Evolutionary conservation across 2,113 vertebrate genomes (phyloP).

Genomic region (Siniperca chuatsi): DNA sequence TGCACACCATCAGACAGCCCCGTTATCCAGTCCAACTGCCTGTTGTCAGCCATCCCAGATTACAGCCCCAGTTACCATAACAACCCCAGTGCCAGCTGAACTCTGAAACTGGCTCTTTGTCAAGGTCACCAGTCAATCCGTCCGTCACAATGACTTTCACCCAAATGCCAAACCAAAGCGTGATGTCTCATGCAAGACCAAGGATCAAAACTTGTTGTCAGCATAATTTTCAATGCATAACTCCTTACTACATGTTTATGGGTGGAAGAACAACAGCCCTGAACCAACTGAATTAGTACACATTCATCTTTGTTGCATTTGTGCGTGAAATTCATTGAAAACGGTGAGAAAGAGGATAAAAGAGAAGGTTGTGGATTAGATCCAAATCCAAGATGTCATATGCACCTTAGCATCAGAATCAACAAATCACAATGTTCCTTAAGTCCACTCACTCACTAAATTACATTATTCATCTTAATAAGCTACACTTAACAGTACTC

Average conservation of each 20-base stretch:
- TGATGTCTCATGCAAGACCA: neutral
- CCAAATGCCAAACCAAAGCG: conserved; percentile 23
- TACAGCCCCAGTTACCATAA: conserved; percentile 26
- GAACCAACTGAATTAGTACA: no score
- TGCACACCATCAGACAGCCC: neutral
- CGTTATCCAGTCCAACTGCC: conserved; percentile 37
- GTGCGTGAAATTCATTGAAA: neutral
- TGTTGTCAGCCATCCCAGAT: conserved; percentile 54
- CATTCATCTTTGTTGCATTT: neutral
- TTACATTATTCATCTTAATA: no score
- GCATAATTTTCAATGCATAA: no score
- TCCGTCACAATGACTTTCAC: conserved; percentile 43
- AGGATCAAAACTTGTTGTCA: neutral
- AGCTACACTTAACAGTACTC: no score
- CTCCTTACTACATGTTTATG: no score
- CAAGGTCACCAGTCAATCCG: conserved; percentile 70
- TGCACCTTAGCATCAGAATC: neutral
- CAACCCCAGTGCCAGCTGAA: conserved; percentile 54
- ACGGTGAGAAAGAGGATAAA: neutral
- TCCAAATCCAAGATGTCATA: neutral
- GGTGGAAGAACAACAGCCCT: no score
- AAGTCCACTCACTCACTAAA: neutral
- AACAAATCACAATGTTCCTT: neutral
- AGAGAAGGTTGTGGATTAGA: neutral
- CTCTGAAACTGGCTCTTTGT: conserved; percentile 52